Conservation (phyloP, 2,113 vertebrate genomes). For the Macroglossus sobrinus region DNA sequence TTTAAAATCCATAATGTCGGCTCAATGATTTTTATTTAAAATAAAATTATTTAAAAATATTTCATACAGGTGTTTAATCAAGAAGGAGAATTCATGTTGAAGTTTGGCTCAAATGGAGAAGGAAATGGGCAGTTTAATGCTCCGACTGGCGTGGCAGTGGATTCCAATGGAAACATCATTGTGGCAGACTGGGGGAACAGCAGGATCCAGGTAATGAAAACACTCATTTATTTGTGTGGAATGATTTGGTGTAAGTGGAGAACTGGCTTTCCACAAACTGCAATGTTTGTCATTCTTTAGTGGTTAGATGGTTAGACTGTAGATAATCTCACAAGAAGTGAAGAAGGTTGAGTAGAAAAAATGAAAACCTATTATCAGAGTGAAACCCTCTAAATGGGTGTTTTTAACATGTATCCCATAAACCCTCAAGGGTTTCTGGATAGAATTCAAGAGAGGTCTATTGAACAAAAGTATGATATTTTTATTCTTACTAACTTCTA, state of each 20-base stretch:
- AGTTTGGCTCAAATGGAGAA: slow-evolving; percentile 98
- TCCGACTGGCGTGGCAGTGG: slow-evolving; percentile 97
- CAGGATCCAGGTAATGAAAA: slow-evolving; percentile 91
- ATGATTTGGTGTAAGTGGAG: background rate
- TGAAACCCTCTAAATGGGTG: background rate
- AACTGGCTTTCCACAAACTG: background rate
- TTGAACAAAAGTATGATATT: background rate
- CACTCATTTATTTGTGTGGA: background rate
- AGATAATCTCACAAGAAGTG: background rate
- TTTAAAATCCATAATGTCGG: background rate
- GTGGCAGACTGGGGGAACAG: slow-evolving; percentile 99
- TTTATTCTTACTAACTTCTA: background rate
- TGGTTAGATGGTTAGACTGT: background rate
- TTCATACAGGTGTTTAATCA: slow-evolving; percentile 94
- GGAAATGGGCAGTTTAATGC: slow-evolving; percentile 99
- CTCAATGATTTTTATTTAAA: slow-evolving; percentile 11
- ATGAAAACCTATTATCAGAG: background rate
- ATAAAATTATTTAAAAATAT: slow-evolving; percentile 3
- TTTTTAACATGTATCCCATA: background rate
- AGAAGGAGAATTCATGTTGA: slow-evolving; percentile 96
- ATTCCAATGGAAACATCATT: slow-evolving; percentile 96
- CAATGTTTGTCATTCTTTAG: slow-evolving; percentile 10
- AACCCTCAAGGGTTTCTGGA: background rate
- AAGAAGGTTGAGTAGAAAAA: background rate
- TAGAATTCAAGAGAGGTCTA: background rate